Conservation (phyloP, 2,888 invertebrate species). For the Coleophora deauratella region DNA sequence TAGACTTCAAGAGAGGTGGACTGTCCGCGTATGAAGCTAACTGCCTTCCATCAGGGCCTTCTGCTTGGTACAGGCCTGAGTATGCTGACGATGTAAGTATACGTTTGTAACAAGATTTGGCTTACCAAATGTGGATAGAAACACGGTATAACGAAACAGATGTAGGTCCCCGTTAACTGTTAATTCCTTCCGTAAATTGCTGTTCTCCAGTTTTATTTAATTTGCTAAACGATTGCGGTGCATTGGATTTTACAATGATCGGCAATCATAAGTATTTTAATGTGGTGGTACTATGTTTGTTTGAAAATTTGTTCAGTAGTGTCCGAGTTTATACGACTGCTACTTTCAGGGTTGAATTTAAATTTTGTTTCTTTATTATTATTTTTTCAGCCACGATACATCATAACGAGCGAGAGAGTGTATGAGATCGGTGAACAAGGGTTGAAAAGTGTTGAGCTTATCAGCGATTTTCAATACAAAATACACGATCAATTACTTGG, state of each 20-base stretch:
- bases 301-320: no score
- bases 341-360: no score
- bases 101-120: neutral
- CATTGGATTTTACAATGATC: no score
- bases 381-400: conserved; percentile 42
- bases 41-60: conserved; percentile 4
- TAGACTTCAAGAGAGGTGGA: neutral
- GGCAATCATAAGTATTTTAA: no score
- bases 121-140: no score
- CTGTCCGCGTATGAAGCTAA: conserved; percentile 1
- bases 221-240: no score
- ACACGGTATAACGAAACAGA: no score
- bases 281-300: no score
- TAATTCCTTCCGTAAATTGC: no score
- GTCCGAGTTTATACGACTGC: no score
- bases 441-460: conserved; percentile 37
- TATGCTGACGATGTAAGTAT: conserved; percentile 2
- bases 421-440: conserved; percentile 50
- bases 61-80: conserved; percentile 2
- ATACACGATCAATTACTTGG: conserved; percentile 51
- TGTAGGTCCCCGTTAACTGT: no score
- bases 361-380: neutral
- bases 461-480: conserved; percentile 49
- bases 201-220: no score
- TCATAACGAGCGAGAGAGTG: conserved; percentile 49